Evolutionary conservation across 2,888 invertebrate species (phyloP), one percentile per base, ranked within the genome.

Genomic region (Drosophila limbata): DNA sequence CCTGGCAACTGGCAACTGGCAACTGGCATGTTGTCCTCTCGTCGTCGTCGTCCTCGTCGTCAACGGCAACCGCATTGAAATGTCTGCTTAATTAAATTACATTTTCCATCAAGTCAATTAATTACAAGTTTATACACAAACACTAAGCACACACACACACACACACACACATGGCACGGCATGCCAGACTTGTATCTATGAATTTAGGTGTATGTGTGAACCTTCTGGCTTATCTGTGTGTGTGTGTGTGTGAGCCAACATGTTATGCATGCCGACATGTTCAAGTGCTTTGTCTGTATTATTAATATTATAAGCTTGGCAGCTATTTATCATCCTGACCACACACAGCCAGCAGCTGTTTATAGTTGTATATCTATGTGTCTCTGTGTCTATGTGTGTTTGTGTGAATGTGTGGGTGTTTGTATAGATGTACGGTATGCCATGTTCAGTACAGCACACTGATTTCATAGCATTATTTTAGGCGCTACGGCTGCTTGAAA

Each of bases 101-200:
- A 85, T 90, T 90, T 89, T 90, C 85, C 90, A 89, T 89, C 84
- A 88, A 89, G 88, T 88, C 89, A 88, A 89, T 89, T 89, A 89
- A 89, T 87, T 80, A 81, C 84, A 74, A 75, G 76, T 79, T 81
- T 71, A 87, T 76, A 80, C 51, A 74, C 60, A 72, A 69, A 72
- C 83, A 79, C 69, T 61, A 69, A 74, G 61, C 65, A 64, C 44
- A 42, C 52, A 15, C 28, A 33, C 70, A 66, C 55, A 64, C 5
- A 59, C 73, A 15, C 28, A 33, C 70, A 66, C 55, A 64, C 5
- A 59, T n/a, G n/a, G n/a, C n/a, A n/a, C n/a, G n/a, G n/a, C 73
- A 70, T 59, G 63, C 72, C 50, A 59, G 40, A 40, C 55, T n/a
- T 47, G 39, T 62, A 15, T 45, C 53, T n/a, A 19, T 51, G n/a